phyloP scores from a whole-genome alignment of 2,113 vertebrate species.

The Plecotus auritus region DNA sequence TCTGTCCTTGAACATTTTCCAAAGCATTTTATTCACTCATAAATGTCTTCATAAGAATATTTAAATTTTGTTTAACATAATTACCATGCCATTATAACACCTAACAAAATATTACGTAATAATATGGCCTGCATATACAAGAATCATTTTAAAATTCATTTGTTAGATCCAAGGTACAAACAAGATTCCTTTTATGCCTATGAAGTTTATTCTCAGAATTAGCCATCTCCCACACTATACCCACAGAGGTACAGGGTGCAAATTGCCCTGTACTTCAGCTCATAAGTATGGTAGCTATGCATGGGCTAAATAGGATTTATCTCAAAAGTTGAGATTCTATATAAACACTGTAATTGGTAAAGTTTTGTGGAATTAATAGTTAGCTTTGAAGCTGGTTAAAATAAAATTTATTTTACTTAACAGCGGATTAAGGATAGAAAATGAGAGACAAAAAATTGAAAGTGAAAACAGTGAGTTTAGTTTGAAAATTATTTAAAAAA shows the following conservation, averaged over 20 bases:
- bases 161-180: background rate
- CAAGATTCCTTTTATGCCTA: constrained; percentile 67
- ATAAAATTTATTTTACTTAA: constrained; percentile 85
- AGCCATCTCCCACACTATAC: constrained; percentile 71
- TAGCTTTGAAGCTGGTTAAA: constrained; percentile 83
- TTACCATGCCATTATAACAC: background rate
- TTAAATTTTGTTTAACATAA: background rate
- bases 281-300: constrained; percentile 79
- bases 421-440: constrained; percentile 8
- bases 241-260: constrained; percentile 77
- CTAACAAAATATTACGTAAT: background rate
- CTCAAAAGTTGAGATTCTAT: constrained; percentile 79
- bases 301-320: constrained; percentile 78
- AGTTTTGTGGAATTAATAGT: constrained; percentile 85
- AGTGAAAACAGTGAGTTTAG: background rate
- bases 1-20: background rate
- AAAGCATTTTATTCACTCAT: background rate
- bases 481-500: background rate
- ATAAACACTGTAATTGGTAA: constrained; percentile 85
- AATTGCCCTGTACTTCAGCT: constrained; percentile 77
- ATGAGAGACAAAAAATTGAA: background rate
- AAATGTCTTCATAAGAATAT: background rate
- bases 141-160: background rate
- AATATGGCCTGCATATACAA: background rate
- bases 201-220: constrained; percentile 80